phyloP scores from a whole-genome alignment of 1,140 invertebrate genomes.

The Vanessa atalanta region DNA sequence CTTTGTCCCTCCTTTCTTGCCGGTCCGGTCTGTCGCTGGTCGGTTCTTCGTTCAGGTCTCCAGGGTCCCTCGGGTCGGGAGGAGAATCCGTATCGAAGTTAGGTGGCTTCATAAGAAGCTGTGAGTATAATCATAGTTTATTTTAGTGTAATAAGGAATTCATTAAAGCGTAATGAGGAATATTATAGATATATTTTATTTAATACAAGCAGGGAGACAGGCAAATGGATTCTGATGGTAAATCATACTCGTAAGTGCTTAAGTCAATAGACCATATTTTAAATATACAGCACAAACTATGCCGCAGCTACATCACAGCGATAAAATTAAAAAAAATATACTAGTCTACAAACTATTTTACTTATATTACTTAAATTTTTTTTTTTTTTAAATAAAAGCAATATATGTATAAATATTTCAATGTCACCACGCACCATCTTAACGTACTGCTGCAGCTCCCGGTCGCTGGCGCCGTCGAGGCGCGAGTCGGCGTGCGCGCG shows the following conservation, averaged over 20 bases:
- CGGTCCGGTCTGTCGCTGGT: constrained; percentile 45
- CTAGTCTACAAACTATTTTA: no score
- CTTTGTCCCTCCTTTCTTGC: constrained; percentile 33
- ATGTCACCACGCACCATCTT: constrained; percentile 53
- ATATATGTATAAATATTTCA: neutral
- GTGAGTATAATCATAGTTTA: constrained; percentile 35
- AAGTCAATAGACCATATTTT: no score
- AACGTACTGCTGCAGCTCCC: constrained; percentile 69
- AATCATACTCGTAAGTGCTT: no score
- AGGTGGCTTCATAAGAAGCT: constrained; percentile 65
- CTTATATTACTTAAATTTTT: no score
- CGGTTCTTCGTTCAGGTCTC: constrained; percentile 34
- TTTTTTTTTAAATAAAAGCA: neutral
- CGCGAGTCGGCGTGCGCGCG: constrained; percentile 20
- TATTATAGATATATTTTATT: no score
- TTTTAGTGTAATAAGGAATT: neutral
- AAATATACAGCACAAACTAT: no score
- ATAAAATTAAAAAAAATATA: no score
- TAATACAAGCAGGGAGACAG: no score
- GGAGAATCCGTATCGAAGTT: constrained; percentile 49
- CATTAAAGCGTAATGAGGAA: no score
- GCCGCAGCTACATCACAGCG: no score
- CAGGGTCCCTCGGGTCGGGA: constrained; percentile 39
- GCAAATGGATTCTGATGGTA: no score
- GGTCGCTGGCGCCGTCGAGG: constrained; percentile 49